These are phyloP conservation scores for Drosophila dunni DNA, from an alignment of 1,140 invertebrate genomes.

Conservation along the genomic window DNA sequence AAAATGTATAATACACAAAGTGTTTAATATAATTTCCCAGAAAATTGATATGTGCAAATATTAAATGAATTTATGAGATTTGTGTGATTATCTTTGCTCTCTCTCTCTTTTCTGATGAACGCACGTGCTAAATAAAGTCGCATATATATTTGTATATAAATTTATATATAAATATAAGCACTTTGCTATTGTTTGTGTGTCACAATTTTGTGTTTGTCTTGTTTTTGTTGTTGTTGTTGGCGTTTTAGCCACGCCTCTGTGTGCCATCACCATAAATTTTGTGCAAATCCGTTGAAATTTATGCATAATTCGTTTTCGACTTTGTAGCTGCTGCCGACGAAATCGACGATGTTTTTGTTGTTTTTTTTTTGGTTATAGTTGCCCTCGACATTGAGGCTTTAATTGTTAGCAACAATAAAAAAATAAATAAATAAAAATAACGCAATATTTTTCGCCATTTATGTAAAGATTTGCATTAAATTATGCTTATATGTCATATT, in stretches of 20 bases:
- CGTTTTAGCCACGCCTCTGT: slow-evolving; percentile 32
- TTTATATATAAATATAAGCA: slow-evolving; percentile 2
- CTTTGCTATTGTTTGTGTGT: slow-evolving; percentile 19
- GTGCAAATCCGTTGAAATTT: slow-evolving; percentile 65
- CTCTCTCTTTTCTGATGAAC: slow-evolving; percentile 25
- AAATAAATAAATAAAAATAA: slow-evolving; percentile 21
- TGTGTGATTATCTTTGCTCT: slow-evolving; percentile 25
- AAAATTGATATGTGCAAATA: background rate
- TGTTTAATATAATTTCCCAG: slow-evolving; percentile 1
- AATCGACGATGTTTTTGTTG: slow-evolving; percentile 17
- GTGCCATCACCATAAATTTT: slow-evolving; percentile 54
- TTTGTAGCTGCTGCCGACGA: slow-evolving; percentile 20
- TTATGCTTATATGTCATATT: slow-evolving; percentile 68
- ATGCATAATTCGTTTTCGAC: slow-evolving; percentile 53
- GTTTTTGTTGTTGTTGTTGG: slow-evolving; percentile 12
- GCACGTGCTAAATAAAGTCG: slow-evolving; percentile 58
- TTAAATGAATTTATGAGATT: slow-evolving; percentile 1
- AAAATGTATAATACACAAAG: slow-evolving; percentile 8
- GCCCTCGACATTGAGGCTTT: slow-evolving; percentile 70
- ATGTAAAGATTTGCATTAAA: slow-evolving; percentile 54
- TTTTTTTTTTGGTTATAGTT: background rate
- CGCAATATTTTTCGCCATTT: slow-evolving; percentile 34
- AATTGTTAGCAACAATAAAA: slow-evolving; percentile 54
- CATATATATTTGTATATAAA: slow-evolving; percentile 29
- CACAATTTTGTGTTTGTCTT: slow-evolving; percentile 25